Evolutionary conservation across 2,113 vertebrate species (phyloP), one percentile per base, ranked within the genome.

Genomic region (Ageneiosus marmoratus): DNA sequence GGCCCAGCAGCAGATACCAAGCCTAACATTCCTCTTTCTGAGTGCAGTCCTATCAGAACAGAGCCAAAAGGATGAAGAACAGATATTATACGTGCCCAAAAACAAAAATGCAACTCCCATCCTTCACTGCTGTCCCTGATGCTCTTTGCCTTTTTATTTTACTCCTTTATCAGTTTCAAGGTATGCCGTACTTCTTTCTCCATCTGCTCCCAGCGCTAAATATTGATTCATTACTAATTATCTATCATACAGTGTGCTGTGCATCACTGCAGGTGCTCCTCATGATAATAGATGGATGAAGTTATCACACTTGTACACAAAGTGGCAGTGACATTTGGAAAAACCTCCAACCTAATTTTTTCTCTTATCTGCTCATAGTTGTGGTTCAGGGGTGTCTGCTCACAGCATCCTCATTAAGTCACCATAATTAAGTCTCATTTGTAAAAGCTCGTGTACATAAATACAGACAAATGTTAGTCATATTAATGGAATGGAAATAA

Each of bases 201-300:
- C 56, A 24, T 72, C 73, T 73, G 56, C 85, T 72, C 74, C 41
- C 62, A 78, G 84, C 82, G 85, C 81, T 62, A 37, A 65, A 84
- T 88, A 91, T 86, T 88, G 88, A 90, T 91, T 91, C 88, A 88
- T 90, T 91, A 89, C 87, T 90, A 89, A 90, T 89, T 91, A 89
- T 87, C 88, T 85, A 86, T 84, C 74, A 82, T 70, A 80, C 74
- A 51, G 92, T 91, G 91, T 87, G 91, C 92, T 77, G 86, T 93
- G 86, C 78, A 88, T 88, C 92, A 89, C 91, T 91, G 91, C 94
- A 95, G 94, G 92, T 96, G 92, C 94, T 95, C 88, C 89, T 79
- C 29, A 87, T 88, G 92, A 96, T 96, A 96, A 96, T 93, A 93
- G 94, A 95, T 90, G 91, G 91, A 95, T 94, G 94, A 93, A 93